Percentiles rank a stretch among this genome's conserved stretches.
These are phyloP conservation scores for Ooceraea biroi DNA, from an alignment of 1,140 invertebrate genomes.

Conservation along the genomic window DNA sequence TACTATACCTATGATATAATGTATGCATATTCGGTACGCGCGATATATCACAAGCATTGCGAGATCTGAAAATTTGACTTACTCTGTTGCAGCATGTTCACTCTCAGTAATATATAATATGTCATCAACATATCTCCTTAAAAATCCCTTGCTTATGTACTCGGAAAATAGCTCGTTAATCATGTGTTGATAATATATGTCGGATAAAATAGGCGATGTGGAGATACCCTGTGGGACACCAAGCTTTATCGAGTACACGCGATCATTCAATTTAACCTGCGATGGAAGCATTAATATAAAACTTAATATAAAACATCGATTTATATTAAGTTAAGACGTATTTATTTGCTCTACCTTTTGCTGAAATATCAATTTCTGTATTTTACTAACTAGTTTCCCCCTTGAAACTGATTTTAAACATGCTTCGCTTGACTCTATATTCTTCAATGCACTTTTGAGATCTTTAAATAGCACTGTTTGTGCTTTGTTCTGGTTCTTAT, in stretches of 20 bases:
- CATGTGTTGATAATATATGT: constrained; percentile 51
- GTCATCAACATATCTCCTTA: constrained; percentile 31
- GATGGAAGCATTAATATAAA: constrained; percentile 8
- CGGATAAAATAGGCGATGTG: constrained; percentile 25
- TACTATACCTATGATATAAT: no score
- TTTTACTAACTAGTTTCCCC: not conserved
- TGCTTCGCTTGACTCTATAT: not conserved
- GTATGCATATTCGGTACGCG: no score
- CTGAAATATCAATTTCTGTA: constrained; percentile 47
- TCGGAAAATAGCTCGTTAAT: not conserved
- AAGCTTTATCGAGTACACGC: constrained; percentile 23
- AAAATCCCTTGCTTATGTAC: constrained; percentile 18
- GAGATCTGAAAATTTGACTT: constrained; percentile 28
- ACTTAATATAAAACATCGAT: constrained; percentile 21
- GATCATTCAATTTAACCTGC: constrained; percentile 18
- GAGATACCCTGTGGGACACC: constrained; percentile 40
- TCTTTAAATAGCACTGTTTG: constrained; percentile 24
- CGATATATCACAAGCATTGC: not conserved
- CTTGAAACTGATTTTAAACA: not conserved
- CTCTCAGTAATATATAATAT: constrained; percentile 24
- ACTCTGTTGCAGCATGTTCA: constrained; percentile 25
- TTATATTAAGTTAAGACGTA: not conserved
- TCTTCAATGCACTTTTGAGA: not conserved
- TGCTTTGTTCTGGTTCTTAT: not conserved
- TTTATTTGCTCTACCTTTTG: constrained; percentile 36